Base-by-base conservation (phyloP, 2,888 invertebrate species). In the Pachymerium ferrugineum region DNA sequence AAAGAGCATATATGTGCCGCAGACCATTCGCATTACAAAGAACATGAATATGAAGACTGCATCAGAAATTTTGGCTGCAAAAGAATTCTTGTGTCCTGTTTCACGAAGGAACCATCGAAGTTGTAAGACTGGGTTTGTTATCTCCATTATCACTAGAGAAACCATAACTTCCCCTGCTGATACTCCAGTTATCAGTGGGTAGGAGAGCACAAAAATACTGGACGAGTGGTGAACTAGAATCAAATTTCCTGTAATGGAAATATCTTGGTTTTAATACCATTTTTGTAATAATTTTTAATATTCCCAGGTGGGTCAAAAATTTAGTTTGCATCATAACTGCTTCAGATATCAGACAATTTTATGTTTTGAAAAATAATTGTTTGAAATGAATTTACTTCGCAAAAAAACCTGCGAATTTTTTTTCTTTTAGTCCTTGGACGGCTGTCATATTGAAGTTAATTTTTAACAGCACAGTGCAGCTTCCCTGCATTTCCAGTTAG, bases 1-100 rank as follows among this genome's bases (percentile, higher is more conserved):
- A 29, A 30, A 28, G 2, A 54, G 33, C 19, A 72, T 19, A 29
- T 72, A 72, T 1, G 72, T 72, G 19, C 72, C 72, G 25, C 19
- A 72, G 4, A 72, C 28, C 72, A 72, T 72, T 16, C 72, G 47
- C 72, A 72, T 72, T n/a, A 72, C 22, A 19, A 72, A 72, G 30
- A 72, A 72, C 29, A 54, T 47, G 28, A n/a, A 25, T 2, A 72
- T 72, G 54, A 72, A 72, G 10, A 72, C 14, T 3, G 30, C 22
- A 28, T 72, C 72, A 14, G 47, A 25, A 1, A 72, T 10, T 10
- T 3, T 29, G n/a, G 72, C 29, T 10, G 30, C 2, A 1, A 29
- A 3, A 2, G 47, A 3, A n/a, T 72, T 54, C 29, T 72, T 72
- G 28, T 72, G 47, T 10, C 72, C 72, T 12, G 72, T 47, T 30